Evolutionary conservation across 1,140 invertebrate genomes (phyloP).

Genomic region (Onthophagus taurus): DNA sequence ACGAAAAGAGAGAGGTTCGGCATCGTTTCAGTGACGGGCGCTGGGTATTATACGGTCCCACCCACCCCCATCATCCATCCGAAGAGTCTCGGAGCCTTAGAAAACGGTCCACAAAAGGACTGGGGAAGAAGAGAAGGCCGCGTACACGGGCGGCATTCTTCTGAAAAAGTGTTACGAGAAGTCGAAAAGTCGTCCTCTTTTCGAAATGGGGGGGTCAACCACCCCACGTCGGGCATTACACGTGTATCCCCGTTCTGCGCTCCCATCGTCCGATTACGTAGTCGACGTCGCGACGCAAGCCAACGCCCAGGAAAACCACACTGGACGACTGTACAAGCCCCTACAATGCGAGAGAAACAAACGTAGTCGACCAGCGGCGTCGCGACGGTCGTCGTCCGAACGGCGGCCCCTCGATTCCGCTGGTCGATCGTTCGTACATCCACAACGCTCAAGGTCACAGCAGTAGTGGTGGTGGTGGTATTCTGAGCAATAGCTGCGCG

Average conservation of each 20-base stretch:
- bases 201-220: conserved; percentile 35
- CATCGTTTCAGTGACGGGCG: too few relatives aligned
- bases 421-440: conserved; percentile 32
- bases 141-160: conserved; percentile 30
- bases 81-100: too few relatives aligned
- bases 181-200: conserved; percentile 39
- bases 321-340: conserved; percentile 35
- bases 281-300: conserved; percentile 13
- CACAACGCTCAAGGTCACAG: conserved; percentile 37
- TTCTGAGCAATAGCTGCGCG: conserved; percentile 36
- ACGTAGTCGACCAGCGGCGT: conserved; percentile 26
- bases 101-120: too few relatives aligned
- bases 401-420: conserved; percentile 15
- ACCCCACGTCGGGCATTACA: conserved; percentile 33
- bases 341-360: conserved; percentile 32
- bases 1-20: too few relatives aligned
- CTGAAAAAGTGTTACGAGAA: conserved; percentile 34
- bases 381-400: conserved; percentile 15
- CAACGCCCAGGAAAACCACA: conserved; percentile 26
- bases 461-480: conserved; percentile 35
- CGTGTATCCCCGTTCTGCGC: conserved; percentile 35
- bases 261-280: conserved; percentile 18
- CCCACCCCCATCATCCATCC: too few relatives aligned
- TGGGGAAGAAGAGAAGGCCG: too few relatives aligned
- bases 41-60: too few relatives aligned